phyloP scores from a whole-genome alignment of 2,888 invertebrate species.

The Chirona hameri region DNA sequence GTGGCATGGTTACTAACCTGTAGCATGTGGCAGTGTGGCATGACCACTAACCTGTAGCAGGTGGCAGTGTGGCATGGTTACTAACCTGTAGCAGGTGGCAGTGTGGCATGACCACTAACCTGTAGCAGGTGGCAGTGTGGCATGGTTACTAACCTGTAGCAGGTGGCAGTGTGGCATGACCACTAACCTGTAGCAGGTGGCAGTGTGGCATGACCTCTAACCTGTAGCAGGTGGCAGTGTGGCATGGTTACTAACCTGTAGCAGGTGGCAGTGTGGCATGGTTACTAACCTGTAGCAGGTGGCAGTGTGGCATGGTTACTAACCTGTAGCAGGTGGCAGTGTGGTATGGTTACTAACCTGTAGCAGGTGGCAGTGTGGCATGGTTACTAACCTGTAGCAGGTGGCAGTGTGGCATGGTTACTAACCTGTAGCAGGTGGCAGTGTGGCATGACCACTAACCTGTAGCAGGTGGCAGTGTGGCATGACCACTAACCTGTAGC shows the following conservation, averaged over 20 bases:
- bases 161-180: too few relatives aligned
- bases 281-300: constrained; percentile 60
- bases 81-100: constrained; percentile 74
- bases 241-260: background rate
- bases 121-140: constrained; percentile 70
- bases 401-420: background rate
- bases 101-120: constrained; percentile 92
- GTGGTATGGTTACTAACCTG: too few relatives aligned
- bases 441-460: background rate
- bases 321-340: constrained; percentile 80
- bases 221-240: background rate
- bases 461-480: background rate
- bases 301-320: constrained; percentile 95
- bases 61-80: background rate
- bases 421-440: background rate
- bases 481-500: constrained; percentile 49
- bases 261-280: background rate
- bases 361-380: too few relatives aligned
- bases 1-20: background rate
- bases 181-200: too few relatives aligned
- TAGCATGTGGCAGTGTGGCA: background rate
- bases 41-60: background rate
- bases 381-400: too few relatives aligned
- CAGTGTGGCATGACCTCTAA: background rate
- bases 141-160: too few relatives aligned